These are phyloP conservation scores for Archips xylosteana DNA, from an alignment of 2,888 invertebrate species.

Conservation along the genomic window DNA sequence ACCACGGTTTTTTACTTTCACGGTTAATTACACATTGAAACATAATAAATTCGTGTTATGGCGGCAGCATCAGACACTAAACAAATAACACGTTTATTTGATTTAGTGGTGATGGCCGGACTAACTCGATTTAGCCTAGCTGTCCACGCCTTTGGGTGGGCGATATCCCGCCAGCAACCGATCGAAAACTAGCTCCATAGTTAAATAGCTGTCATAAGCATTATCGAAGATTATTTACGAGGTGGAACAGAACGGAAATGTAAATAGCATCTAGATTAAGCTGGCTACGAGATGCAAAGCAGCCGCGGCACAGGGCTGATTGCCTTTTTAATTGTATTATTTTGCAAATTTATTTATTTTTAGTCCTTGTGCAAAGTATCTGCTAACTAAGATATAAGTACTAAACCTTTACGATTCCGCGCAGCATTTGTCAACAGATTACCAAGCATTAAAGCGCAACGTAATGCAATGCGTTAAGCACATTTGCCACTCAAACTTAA, in stretches of 20 bases:
- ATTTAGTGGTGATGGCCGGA: conserved; percentile 59
- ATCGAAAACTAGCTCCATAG: conserved; percentile 60
- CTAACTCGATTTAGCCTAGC: conserved; percentile 54
- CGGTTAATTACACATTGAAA: conserved; percentile 23
- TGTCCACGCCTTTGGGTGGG: conserved; percentile 78
- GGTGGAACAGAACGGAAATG: conserved; percentile 41
- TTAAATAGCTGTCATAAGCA: conserved; percentile 59
- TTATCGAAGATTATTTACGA: conserved; percentile 50
- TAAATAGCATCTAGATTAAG: conserved; percentile 40
- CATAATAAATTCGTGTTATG: conserved; percentile 48
- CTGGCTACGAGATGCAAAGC: conserved; percentile 27
- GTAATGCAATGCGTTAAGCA: no score
- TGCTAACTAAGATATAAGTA: not conserved
- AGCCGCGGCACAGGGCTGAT: conserved; percentile 29
- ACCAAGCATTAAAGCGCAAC: no score
- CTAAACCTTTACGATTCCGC: not conserved
- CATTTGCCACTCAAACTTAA: not conserved
- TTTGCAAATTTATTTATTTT: conserved; percentile 29
- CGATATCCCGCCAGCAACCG: conserved; percentile 60
- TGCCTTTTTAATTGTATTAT: conserved; percentile 27
- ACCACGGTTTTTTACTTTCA: not conserved
- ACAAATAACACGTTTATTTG: conserved; percentile 71
- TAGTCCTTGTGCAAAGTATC: not conserved
- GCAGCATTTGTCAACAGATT: not conserved
- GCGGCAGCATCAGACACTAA: conserved; percentile 62